Evolutionary conservation across 2,797 vertebrate species (phyloP).

Genomic region (Enteromius paludinosus): DNA sequence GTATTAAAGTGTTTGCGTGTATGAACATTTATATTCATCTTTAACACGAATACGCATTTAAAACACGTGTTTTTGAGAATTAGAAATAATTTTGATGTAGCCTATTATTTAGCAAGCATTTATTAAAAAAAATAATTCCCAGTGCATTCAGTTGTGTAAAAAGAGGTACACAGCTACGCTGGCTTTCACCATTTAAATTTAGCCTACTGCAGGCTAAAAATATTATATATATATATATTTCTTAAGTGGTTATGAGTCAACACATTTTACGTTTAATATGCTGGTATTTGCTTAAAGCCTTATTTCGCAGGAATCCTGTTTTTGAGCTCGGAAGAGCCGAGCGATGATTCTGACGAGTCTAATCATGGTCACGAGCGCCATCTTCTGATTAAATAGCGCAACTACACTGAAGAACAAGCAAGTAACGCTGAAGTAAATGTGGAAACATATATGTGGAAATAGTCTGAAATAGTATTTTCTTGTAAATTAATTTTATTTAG

Average conservation of each 20-base stretch:
- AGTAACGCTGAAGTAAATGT: not conserved
- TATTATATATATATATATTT: too few species aligned
- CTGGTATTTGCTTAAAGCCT: not conserved
- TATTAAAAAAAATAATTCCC: not conserved
- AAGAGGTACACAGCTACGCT: not conserved
- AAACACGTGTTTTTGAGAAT: not conserved
- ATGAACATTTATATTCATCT: not conserved
- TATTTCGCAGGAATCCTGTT: not conserved
- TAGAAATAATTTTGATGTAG: not conserved
- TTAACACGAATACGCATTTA: not conserved
- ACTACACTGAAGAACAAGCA: not conserved
- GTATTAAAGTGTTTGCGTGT: not conserved
- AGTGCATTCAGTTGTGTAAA: not conserved
- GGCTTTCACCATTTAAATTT: not conserved
- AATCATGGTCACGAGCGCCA: slow-evolving; percentile 28
- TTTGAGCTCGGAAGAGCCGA: not conserved
- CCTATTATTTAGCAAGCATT: not conserved
- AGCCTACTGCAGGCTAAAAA: not conserved
- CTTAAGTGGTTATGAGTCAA: not conserved
- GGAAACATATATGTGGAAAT: not conserved
- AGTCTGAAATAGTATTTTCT: not conserved
- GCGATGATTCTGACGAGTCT: not conserved
- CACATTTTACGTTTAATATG: not conserved
- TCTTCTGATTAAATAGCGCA: slow-evolving; percentile 17
- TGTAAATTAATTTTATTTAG: not conserved